phyloP scores from a whole-genome alignment of 2,113 vertebrate species.

The Protomyctophum bolini region DNA sequence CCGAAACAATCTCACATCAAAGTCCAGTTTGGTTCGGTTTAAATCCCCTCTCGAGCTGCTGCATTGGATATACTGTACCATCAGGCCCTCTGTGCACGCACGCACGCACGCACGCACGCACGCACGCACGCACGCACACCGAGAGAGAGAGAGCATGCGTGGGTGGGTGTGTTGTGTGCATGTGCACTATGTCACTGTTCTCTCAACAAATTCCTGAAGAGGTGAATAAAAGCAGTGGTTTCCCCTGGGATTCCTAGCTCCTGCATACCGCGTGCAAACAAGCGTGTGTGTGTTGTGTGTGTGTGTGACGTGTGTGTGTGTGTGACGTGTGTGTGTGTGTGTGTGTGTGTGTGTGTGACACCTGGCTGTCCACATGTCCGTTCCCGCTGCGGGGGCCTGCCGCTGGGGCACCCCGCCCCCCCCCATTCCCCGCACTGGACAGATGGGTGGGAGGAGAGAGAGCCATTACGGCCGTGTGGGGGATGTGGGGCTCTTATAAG shows the following conservation, averaged over 20 bases:
- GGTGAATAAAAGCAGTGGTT: slow-evolving; percentile 19
- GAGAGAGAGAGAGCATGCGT: not conserved
- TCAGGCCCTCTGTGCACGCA: too few relatives aligned
- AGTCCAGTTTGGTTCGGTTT: too few relatives aligned
- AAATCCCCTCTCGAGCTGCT: too few relatives aligned
- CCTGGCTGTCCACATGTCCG: slow-evolving; percentile 43
- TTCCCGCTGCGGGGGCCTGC: not conserved
- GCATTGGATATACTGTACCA: too few relatives aligned
- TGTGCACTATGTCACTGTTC: too few relatives aligned
- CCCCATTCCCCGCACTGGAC: slow-evolving; percentile 29
- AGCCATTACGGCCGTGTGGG: slow-evolving; percentile 63
- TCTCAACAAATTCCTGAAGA: not conserved
- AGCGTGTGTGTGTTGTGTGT: too few relatives aligned
- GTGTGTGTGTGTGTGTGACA: slow-evolving; percentile 23
- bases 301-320: too few relatives aligned
- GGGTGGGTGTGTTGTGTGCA: too few relatives aligned
- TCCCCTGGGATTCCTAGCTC: slow-evolving; percentile 4
- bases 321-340: not conserved
- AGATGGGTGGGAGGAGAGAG: slow-evolving; percentile 70
- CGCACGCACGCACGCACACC: slow-evolving; percentile 19
- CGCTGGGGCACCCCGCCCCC: not conserved
- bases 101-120: slow-evolving; percentile 1
- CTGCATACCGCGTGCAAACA: not conserved
- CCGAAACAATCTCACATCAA: too few relatives aligned
- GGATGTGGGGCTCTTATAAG: not conserved